Evolutionary conservation across 2,113 vertebrate genomes (phyloP).

Genomic region (Channa maculata): DNA sequence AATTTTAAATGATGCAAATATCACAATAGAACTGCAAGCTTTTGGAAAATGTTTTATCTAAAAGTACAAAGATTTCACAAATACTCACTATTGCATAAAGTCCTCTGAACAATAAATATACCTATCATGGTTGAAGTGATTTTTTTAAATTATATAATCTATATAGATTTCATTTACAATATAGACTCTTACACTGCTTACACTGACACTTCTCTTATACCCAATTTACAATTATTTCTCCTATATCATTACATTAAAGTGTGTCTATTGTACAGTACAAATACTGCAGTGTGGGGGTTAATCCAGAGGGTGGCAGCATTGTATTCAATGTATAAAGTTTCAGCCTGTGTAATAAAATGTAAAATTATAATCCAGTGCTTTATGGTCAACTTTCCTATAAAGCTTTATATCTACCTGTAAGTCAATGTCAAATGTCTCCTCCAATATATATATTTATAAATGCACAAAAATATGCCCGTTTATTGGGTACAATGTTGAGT

Average conservation of each 20-base stretch:
- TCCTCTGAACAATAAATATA: neutral
- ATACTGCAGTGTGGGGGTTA: conserved; percentile 26
- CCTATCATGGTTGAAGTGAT: no score
- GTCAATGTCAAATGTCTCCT: neutral
- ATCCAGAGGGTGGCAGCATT: conserved; percentile 72
- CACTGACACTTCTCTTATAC: neutral
- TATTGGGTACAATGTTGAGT: no score
- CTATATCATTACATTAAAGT: neutral
- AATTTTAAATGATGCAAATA: neutral
- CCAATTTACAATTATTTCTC: neutral
- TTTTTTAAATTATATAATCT: no score
- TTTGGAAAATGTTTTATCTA: neutral
- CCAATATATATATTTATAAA: neutral
- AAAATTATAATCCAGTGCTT: conserved; percentile 35
- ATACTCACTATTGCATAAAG: neutral
- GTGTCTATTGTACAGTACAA: neutral
- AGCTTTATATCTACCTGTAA: neutral
- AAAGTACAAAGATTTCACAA: neutral
- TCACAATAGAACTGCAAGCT: neutral
- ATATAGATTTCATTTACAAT: no score
- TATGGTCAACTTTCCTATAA: conserved; percentile 9
- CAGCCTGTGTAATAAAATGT: conserved; percentile 17
- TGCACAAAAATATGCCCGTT: no score
- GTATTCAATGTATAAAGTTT: conserved; percentile 51
- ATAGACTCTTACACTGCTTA: no score